Conservation (phyloP, 2,113 vertebrate species). For the Fulica atra region DNA sequence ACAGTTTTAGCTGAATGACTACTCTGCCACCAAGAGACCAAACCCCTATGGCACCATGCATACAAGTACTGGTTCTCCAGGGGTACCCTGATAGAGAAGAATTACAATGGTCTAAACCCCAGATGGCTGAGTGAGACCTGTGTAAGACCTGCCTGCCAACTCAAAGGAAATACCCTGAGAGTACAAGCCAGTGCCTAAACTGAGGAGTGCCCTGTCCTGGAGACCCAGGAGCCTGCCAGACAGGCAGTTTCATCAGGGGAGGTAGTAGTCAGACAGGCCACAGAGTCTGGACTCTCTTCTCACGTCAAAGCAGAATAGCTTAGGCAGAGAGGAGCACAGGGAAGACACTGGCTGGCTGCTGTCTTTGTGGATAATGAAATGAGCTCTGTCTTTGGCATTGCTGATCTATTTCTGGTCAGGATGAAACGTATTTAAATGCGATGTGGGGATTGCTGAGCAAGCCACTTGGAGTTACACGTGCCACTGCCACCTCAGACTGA, state of each 20-base stretch:
- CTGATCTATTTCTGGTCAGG: constrained; percentile 18
- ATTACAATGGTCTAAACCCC: background rate
- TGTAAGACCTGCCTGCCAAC: background rate
- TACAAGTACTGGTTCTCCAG: background rate
- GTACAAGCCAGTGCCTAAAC: background rate
- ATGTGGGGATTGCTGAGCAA: constrained; percentile 10
- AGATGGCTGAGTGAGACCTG: background rate
- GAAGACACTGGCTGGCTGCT: background rate
- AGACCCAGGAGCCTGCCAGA: background rate
- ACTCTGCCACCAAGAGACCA: background rate
- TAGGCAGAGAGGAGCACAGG: background rate
- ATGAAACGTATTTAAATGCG: background rate
- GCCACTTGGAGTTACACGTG: background rate
- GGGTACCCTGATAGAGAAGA: background rate
- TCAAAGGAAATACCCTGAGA: background rate
- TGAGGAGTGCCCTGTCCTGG: background rate
- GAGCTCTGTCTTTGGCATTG: background rate
- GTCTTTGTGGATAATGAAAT: background rate
- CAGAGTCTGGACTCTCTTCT: background rate
- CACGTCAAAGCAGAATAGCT: background rate
- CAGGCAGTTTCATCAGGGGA: background rate
- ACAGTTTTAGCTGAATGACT: background rate
- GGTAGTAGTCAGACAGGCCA: background rate
- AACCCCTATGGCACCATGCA: background rate
- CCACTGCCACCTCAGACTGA: background rate